Evolutionary conservation across 2,113 vertebrate genomes (phyloP).

Genomic region (Anarhynchus alexandrinus): DNA sequence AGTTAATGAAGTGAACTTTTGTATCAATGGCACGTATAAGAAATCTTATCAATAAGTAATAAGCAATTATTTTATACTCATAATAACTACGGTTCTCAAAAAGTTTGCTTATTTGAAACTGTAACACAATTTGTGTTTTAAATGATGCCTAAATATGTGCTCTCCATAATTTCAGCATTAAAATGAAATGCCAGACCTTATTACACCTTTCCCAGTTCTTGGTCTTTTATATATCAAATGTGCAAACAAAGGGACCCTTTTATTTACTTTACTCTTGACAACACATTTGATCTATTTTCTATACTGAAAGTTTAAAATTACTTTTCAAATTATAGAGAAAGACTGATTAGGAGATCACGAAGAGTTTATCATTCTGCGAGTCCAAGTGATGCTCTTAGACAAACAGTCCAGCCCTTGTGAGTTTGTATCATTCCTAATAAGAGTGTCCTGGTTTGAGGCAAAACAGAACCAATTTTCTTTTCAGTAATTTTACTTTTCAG

Average conservation of each 20-base stretch:
- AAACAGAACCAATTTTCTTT: too few relatives aligned
- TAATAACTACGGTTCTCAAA: not conserved
- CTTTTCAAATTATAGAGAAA: not conserved
- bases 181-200: not conserved
- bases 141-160: not conserved
- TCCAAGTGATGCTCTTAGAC: not conserved
- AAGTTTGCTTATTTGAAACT: not conserved
- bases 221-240: not conserved
- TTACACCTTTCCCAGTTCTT: not conserved
- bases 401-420: not conserved
- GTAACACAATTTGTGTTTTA: not conserved
- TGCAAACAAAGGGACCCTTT: not conserved
- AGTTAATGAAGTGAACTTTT: not conserved
- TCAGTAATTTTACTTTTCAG: too few relatives aligned
- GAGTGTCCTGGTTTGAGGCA: not conserved
- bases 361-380: not conserved
- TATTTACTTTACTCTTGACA: not conserved
- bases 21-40: not conserved
- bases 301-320: not conserved
- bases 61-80: not conserved
- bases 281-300: not conserved
- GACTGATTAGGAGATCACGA: not conserved
- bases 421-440: not conserved
- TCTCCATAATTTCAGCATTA: not conserved
- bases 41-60: not conserved